Percentiles rank a stretch among this genome's conserved stretches.
These are phyloP conservation scores for Diuraphis noxia DNA, from an alignment of 1,140 invertebrate species.

Conservation along the genomic window DNA sequence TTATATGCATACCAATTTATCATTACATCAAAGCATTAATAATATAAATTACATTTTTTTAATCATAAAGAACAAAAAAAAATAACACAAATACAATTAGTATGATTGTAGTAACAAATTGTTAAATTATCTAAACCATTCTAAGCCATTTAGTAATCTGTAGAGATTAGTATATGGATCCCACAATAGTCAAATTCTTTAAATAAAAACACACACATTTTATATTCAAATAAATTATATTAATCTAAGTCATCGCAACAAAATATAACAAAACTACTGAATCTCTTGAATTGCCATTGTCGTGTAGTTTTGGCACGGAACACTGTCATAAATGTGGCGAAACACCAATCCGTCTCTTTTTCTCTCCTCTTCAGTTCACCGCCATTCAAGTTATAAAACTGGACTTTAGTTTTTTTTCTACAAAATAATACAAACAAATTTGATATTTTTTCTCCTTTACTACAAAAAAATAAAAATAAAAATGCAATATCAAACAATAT, in stretches of 20 bases:
- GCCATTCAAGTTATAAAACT: neutral
- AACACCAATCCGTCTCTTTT: constrained; percentile 16
- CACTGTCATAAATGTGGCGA: constrained; percentile 2
- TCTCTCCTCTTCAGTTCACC: neutral
- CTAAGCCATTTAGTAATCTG: neutral
- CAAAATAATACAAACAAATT: neutral
- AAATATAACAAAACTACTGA: constrained; percentile 1
- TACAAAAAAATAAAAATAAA: neutral
- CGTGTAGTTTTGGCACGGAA: constrained; percentile 8
- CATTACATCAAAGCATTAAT: neutral
- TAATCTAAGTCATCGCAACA: neutral
- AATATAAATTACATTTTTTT: constrained; percentile 4
- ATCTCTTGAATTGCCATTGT: neutral
- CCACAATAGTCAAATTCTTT: neutral
- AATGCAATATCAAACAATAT: neutral
- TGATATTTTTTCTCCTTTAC: neutral
- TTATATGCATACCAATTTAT: neutral
- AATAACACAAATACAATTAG: neutral
- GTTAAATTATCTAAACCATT: constrained; percentile 2
- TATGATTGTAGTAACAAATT: neutral
- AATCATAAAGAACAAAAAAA: neutral
- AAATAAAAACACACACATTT: constrained; percentile 1
- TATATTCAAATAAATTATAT: neutral
- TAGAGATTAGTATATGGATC: neutral
- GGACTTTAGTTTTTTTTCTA: neutral